Evolutionary conservation across 35 echinoderm and acorn worm species (phyloP).

Genomic region (Hemicentrotus pulcherrimus): DNA sequence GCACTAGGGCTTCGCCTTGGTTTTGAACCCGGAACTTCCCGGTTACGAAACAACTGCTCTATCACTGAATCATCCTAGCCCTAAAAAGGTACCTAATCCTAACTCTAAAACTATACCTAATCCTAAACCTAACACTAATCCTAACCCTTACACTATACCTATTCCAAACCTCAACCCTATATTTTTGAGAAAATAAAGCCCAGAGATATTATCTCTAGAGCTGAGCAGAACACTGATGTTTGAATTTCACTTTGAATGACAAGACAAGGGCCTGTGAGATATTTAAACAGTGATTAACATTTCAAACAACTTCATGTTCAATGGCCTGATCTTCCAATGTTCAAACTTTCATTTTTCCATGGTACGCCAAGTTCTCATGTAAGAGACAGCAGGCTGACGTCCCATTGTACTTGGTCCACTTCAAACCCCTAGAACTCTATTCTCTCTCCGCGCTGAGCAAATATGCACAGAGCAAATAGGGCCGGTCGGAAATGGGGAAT

Average conservation of each 20-base stretch:
- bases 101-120: no score
- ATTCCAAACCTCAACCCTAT: no score
- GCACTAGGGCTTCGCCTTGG: no score
- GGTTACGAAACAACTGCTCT: no score
- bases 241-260: background rate
- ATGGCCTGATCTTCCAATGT: background rate
- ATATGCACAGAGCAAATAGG: slow-evolving; percentile 44
- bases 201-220: no score
- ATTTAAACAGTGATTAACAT: background rate
- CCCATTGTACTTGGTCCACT: slow-evolving; percentile 18
- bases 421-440: background rate
- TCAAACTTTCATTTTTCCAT: background rate
- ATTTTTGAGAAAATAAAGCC: no score
- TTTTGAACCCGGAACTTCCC: no score
- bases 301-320: background rate
- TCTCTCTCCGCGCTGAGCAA: background rate
- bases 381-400: background rate
- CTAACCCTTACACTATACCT: no score
- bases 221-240: background rate
- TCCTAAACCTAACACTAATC: no score
- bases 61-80: no score
- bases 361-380: background rate
- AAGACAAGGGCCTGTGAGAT: background rate
- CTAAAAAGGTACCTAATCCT: no score
- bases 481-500: background rate